Base-by-base conservation (phyloP, 2,797 vertebrate genomes). In the Urophycis tenuis region DNA sequence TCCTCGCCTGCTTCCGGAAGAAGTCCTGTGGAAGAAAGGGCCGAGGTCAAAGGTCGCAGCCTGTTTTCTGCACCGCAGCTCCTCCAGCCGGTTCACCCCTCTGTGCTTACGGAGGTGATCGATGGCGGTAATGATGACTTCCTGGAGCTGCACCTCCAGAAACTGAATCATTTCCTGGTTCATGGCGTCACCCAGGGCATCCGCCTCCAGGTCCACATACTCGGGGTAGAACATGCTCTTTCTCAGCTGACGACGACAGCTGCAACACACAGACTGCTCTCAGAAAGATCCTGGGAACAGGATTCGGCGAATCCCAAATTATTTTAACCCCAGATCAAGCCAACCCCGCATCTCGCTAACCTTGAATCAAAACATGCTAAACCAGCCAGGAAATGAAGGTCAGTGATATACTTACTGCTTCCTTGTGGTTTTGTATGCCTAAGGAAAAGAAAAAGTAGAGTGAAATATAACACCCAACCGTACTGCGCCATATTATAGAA, bases 191-290 rank as follows among this genome's bases (percentile, higher is more conserved):
- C 79, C 86, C 0, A 93, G 83, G 0, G 82, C 76, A 10, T 92
- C 90, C 0, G 79, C 88, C 78, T 93, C 91, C 78, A 90, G 85
- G 53, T 87, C 81, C 0, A 87, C 78, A 8, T 88, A 88, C 10
- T 92, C 89, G 0, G 91, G 88, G 84, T 90, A 89, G 81, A 89
- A 93, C 86, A 93, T 80, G 71, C 77, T 88, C 78, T 86, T 92
- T 31, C 85, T 88, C 3, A 93, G 84, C 81, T 90, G 86, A 12
- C 78, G 74, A 0, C 85, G 86, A 75, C 87, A 90, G 83, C 93
- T 93, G 11, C 53, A 29, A 29, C 60, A 29, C 60, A 29, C 60
- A 1, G 60, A 67, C 25, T 25, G 12, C 5, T n/a, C 10, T 25
- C n/a, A 9, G 15, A 10, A 25, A 60, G 53, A 9, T 60, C 53